Percentiles rank a stretch among this genome's conserved stretches.
These are phyloP conservation scores for Tipula lateralis DNA, from an alignment of 2,888 invertebrate genomes.

Conservation along the genomic window DNA sequence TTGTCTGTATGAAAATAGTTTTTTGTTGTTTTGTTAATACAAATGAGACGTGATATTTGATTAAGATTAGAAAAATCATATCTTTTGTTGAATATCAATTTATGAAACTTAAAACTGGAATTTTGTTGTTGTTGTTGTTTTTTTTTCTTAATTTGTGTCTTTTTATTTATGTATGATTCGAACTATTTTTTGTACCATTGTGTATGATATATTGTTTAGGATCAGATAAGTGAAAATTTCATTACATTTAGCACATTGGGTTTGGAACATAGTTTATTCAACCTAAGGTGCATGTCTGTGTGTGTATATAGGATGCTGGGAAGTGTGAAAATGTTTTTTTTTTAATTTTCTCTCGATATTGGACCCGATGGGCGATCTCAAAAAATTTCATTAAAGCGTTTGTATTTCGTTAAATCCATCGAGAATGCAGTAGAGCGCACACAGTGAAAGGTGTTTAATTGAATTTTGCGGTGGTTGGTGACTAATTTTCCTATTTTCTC, in stretches of 20 bases:
- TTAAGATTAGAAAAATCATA: slow-evolving; percentile 24
- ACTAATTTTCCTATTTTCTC: not conserved
- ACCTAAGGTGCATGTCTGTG: not conserved
- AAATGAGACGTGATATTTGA: slow-evolving; percentile 24
- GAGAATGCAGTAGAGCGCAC: not conserved
- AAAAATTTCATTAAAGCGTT: not conserved
- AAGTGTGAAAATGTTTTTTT: too few relatives aligned
- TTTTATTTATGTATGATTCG: slow-evolving; percentile 24
- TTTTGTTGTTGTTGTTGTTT: not conserved
- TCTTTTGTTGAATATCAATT: slow-evolving; percentile 24
- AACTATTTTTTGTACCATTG: not conserved
- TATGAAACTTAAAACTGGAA: slow-evolving; percentile 5
- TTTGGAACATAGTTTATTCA: not conserved
- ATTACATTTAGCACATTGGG: slow-evolving; percentile 9
- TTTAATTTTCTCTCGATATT: too few relatives aligned
- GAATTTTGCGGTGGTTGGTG: not conserved
- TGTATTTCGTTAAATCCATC: not conserved
- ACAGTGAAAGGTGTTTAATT: not conserved
- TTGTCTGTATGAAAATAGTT: not conserved
- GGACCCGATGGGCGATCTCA: not conserved
- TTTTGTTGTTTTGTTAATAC: not conserved
- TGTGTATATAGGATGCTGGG: not conserved
- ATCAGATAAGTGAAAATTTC: slow-evolving; percentile 24
- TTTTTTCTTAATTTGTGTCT: slow-evolving; percentile 11
- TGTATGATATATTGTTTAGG: slow-evolving; percentile 19